Percentiles rank a stretch among this genome's conserved stretches.
phyloP scores from a whole-genome alignment of 2,797 vertebrate genomes.

The Strix occidentalis region DNA sequence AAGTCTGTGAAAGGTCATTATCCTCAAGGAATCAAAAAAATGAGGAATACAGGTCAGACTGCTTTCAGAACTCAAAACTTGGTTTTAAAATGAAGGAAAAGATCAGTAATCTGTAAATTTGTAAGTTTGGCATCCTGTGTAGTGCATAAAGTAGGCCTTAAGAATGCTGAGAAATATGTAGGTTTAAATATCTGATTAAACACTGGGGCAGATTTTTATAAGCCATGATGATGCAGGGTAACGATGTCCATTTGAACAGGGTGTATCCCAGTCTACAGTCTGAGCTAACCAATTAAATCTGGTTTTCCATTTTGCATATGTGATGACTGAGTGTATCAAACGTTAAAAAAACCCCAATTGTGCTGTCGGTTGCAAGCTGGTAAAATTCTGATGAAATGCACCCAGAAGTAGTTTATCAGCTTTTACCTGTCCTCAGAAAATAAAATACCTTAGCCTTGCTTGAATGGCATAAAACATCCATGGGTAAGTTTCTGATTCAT shows the following conservation, averaged over 20 bases:
- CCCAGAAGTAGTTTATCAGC: slow-evolving; percentile 66
- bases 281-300: slow-evolving; percentile 54
- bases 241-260: slow-evolving; percentile 39
- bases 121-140: not conserved
- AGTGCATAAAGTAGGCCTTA: not conserved
- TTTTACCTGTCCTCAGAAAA: slow-evolving; percentile 69
- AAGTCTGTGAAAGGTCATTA: slow-evolving; percentile 7
- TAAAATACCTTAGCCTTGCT: slow-evolving; percentile 63
- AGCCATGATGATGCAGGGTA: slow-evolving; percentile 25
- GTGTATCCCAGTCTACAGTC: slow-evolving; percentile 36
- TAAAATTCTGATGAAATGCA: slow-evolving; percentile 66
- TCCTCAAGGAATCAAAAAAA: not conserved
- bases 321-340: slow-evolving; percentile 50
- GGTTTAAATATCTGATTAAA: slow-evolving; percentile 52
- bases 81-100: not conserved
- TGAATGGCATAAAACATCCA: slow-evolving; percentile 48
- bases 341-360: not conserved
- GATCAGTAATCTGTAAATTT: not conserved
- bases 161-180: slow-evolving; percentile 1
- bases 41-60: not conserved
- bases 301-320: slow-evolving; percentile 53
- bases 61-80: slow-evolving; percentile 22
- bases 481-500: slow-evolving; percentile 42
- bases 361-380: slow-evolving; percentile 26
- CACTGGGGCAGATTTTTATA: not conserved